Evolutionary conservation across 2,113 vertebrate genomes (phyloP).

Genomic region (Cebidichthys violaceus): DNA sequence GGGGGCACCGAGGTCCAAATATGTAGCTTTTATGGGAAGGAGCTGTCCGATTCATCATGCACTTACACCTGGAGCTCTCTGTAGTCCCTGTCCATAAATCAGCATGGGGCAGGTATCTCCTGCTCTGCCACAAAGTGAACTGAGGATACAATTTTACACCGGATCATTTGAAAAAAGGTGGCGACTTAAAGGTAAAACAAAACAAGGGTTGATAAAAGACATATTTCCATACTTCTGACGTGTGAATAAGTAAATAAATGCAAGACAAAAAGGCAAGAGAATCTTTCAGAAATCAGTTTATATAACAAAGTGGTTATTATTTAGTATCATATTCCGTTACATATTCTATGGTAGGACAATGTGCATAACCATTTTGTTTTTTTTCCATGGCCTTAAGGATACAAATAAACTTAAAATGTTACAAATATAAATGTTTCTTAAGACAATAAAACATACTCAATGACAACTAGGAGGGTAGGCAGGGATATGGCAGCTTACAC

Average conservation of each 20-base stretch:
- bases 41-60: conserved; percentile 73
- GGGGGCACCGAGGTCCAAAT: conserved; percentile 69
- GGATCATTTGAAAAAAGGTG: background rate
- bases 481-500: conserved; percentile 75
- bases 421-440: conserved; percentile 85
- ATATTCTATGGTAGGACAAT: conserved; percentile 78
- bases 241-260: background rate
- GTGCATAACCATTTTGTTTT: conserved; percentile 73
- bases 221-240: background rate
- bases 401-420: conserved; percentile 83
- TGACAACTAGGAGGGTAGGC: conserved; percentile 73
- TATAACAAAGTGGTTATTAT: conserved; percentile 85
- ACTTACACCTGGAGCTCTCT: conserved; percentile 52
- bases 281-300: conserved; percentile 74
- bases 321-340: conserved; percentile 80
- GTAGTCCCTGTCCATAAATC: conserved; percentile 68
- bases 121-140: conserved; percentile 33
- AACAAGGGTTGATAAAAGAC: background rate
- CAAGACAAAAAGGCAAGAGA: conserved; percentile 31
- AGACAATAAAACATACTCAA: conserved; percentile 74
- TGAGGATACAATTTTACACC: conserved; percentile 23
- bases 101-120: conserved; percentile 45
- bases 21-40: conserved; percentile 66
- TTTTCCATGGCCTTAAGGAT: conserved; percentile 71
- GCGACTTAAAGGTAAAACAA: background rate